Conservation (phyloP, 2,113 vertebrate species). For the Empidonax traillii region DNA sequence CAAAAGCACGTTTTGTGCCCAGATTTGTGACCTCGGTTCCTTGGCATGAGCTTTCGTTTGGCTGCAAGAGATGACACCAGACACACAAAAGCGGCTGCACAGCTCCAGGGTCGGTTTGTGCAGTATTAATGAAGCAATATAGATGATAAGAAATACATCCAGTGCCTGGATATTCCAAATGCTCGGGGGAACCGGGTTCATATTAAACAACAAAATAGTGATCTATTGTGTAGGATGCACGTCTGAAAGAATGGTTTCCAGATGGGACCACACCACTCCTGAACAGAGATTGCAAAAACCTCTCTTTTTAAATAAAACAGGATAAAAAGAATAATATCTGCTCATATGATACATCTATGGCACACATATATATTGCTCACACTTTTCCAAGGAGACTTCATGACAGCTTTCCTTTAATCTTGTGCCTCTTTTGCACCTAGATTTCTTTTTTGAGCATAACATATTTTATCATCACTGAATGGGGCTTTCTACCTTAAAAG, state of each 20-base stretch:
- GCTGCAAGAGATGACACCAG: conserved; percentile 40
- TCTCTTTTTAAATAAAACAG: background rate
- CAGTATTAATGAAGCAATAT: conserved; percentile 57
- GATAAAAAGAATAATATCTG: background rate
- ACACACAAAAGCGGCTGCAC: conserved; percentile 1
- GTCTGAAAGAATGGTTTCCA: conserved; percentile 70
- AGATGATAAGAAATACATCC: conserved; percentile 71
- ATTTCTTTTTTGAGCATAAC: background rate
- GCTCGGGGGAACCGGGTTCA: conserved; percentile 46
- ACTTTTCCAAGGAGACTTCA: background rate
- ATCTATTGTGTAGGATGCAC: conserved; percentile 58
- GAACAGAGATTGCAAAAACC: background rate
- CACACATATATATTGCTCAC: background rate
- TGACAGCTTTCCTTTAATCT: background rate
- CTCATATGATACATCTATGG: background rate
- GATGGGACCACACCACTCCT: conserved; percentile 43
- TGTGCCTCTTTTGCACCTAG: background rate
- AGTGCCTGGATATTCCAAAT: background rate
- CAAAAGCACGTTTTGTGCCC: background rate
- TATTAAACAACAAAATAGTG: conserved; percentile 61
- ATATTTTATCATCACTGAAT: background rate
- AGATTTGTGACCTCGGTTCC: conserved; percentile 26
- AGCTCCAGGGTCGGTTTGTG: conserved; percentile 33
- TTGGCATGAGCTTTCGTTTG: background rate
- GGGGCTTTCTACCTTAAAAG: background rate